These are phyloP conservation scores for Ptyas mucosa DNA, from an alignment of 2,113 vertebrate genomes.

Conservation along the genomic window DNA sequence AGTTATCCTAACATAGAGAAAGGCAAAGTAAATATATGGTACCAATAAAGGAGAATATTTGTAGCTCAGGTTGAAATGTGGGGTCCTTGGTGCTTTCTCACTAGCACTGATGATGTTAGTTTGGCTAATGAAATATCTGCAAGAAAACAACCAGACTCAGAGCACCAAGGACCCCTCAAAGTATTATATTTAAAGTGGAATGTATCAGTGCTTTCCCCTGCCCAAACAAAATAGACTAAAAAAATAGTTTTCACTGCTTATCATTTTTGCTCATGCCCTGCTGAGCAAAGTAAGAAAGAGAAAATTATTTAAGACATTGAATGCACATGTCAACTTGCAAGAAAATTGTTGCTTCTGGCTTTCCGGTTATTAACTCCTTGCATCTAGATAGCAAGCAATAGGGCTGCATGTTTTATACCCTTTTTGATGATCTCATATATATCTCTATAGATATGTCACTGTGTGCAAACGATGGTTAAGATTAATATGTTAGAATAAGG, in stretches of 20 bases:
- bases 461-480: not conserved
- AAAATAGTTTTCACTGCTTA: not conserved
- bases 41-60: not conserved
- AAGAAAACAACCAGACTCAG: not conserved
- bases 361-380: not conserved
- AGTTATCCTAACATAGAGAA: conserved; percentile 21
- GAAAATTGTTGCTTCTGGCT: conserved; percentile 7
- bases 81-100: not conserved
- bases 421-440: not conserved
- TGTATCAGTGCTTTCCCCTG: conserved; percentile 16
- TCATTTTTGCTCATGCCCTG: not conserved
- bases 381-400: not conserved
- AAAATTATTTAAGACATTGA: not conserved
- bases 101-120: not conserved
- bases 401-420: not conserved
- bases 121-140: not conserved
- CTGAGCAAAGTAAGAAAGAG: not conserved
- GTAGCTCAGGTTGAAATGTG: not conserved
- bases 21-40: not conserved
- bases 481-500: not conserved
- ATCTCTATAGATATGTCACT: not conserved
- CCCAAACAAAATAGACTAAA: not conserved
- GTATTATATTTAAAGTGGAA: conserved; percentile 1
- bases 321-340: not conserved
- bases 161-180: not conserved